phyloP scores from a whole-genome alignment of 2,888 invertebrate genomes.

The Pollenia amentaria region DNA sequence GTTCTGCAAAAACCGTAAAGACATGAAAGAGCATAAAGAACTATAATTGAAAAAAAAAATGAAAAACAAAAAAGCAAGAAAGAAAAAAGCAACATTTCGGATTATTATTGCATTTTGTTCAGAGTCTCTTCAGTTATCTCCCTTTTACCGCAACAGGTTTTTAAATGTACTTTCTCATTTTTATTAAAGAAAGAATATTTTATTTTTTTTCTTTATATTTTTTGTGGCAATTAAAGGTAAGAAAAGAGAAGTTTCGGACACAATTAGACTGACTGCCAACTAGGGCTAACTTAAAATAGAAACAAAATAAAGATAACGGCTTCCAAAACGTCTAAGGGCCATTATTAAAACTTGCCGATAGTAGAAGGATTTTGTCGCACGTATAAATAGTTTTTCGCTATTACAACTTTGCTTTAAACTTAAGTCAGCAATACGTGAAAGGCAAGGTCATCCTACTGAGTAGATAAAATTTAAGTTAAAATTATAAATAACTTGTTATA shows the following conservation, averaged over 20 bases:
- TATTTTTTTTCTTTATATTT: neutral
- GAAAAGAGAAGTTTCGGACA: neutral
- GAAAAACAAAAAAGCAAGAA: neutral
- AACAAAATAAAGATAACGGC: too few species aligned
- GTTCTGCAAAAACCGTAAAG: slow-evolving; percentile 10
- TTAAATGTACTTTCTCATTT: slow-evolving; percentile 12
- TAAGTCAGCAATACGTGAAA: too few species aligned
- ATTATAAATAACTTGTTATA: too few species aligned
- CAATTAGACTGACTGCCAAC: too few species aligned
- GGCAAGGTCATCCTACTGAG: too few species aligned
- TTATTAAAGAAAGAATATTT: slow-evolving; percentile 1
- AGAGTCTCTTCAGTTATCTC: neutral
- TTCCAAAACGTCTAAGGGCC: too few species aligned
- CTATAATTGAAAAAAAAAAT: slow-evolving; percentile 46
- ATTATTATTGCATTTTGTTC: slow-evolving; percentile 35
- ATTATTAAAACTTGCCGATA: too few species aligned
- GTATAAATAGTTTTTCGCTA: too few species aligned
- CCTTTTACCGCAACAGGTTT: slow-evolving; percentile 33
- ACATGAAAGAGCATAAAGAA: slow-evolving; percentile 35
- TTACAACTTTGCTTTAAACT: too few species aligned
- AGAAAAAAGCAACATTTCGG: slow-evolving; percentile 17
- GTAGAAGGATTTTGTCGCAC: too few species aligned
- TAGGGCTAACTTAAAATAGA: too few species aligned
- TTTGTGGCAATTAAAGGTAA: neutral
- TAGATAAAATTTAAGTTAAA: too few species aligned